Evolutionary conservation across 2,113 vertebrate species (phyloP), one percentile per base, ranked within the genome.

Genomic region (Muntiacus muntjak): DNA sequence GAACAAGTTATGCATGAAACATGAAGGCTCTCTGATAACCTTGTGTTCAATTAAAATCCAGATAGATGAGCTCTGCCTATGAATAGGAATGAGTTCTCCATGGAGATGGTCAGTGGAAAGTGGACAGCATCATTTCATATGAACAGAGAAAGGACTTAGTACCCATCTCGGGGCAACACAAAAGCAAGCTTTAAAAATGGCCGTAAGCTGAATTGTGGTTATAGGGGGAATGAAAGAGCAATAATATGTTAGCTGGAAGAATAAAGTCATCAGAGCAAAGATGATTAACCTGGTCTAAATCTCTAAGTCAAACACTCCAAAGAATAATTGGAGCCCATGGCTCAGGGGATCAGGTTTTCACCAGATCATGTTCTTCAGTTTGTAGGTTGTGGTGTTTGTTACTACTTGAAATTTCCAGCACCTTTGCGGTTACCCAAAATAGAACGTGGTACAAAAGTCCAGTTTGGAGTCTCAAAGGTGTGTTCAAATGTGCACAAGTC

Each of bases 321-420:
- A 89, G 86, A 92, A 57, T 25, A 6, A 40, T 0, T n/a, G 71
- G 43, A 19, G 16, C 8, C 40, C 84, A 9, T 3, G 16, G 28
- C 3, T 45, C 4, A 3, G 4, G 13, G 25, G 55, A 14, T 4
- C 60, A 0, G 3, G n/a, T 55, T 10, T 28, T 25, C 26, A 12
- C 26, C 23, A 17, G 52, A 76, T 93, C 50, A 2, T 21, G 28
- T 89, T 96, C 88, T 64, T 71, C 17, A 33, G 58, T 95, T 97
- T 97, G 71, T 84, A 91, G 96, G 88, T 54, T 54, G 1, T 23
- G 83, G 93, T 89, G 36, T 96, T 87, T 54, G 50, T 97, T 97
- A 71, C 96, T 57, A 54, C 91, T 58, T 84, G 83, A 97, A 97
- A 96, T 96, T 97, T 96, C 97, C 89, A 97, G 78, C 58, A 95